A percentile compares a stretch with the other conserved stretches of the same genome.
These are phyloP conservation scores for Eristalinus sepulchralis DNA, from an alignment of 2,888 invertebrate genomes.

Conservation along the genomic window DNA sequence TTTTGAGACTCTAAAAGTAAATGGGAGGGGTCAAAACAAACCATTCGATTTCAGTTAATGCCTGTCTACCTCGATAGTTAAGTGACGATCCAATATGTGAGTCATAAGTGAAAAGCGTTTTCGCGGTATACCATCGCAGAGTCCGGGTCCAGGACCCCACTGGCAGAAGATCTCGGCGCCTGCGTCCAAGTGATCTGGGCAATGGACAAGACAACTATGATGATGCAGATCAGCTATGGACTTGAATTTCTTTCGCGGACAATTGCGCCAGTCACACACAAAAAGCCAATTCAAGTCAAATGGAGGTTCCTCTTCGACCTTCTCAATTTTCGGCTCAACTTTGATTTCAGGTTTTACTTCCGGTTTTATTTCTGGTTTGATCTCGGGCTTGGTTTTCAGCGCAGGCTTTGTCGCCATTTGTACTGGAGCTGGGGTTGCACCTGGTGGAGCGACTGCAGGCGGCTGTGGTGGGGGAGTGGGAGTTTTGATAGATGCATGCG, in stretches of 20 bases:
- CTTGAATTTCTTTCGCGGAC: slow-evolving; percentile 88
- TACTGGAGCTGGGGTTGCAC: slow-evolving; percentile 30
- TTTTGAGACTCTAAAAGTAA: slow-evolving; percentile 74
- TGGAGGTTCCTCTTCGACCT: slow-evolving; percentile 72
- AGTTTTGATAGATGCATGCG: slow-evolving; percentile 30
- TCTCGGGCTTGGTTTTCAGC: slow-evolving; percentile 34
- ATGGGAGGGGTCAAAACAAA: neutral
- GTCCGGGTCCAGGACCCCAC: slow-evolving; percentile 86
- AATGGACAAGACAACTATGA: slow-evolving; percentile 93
- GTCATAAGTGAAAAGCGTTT: slow-evolving; percentile 97
- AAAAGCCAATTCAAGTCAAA: slow-evolving; percentile 82
- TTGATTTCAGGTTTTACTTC: slow-evolving; percentile 51
- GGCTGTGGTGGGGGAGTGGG: slow-evolving; percentile 51
- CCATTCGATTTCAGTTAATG: neutral
- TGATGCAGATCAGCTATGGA: slow-evolving; percentile 90
- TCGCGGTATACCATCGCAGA: slow-evolving; percentile 93
- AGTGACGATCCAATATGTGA: slow-evolving; percentile 97
- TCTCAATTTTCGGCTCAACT: slow-evolving; percentile 40
- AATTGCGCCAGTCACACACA: slow-evolving; percentile 97
- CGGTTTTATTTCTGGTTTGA: slow-evolving; percentile 30
- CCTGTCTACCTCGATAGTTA: slow-evolving; percentile 87
- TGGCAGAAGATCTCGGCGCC: slow-evolving; percentile 91
- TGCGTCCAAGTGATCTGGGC: slow-evolving; percentile 85
- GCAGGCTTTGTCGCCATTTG: slow-evolving; percentile 21
- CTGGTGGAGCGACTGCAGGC: slow-evolving; percentile 23